These are phyloP conservation scores for Patagioenas fasciata DNA, from an alignment of 2,113 vertebrate genomes.

Conservation along the genomic window DNA sequence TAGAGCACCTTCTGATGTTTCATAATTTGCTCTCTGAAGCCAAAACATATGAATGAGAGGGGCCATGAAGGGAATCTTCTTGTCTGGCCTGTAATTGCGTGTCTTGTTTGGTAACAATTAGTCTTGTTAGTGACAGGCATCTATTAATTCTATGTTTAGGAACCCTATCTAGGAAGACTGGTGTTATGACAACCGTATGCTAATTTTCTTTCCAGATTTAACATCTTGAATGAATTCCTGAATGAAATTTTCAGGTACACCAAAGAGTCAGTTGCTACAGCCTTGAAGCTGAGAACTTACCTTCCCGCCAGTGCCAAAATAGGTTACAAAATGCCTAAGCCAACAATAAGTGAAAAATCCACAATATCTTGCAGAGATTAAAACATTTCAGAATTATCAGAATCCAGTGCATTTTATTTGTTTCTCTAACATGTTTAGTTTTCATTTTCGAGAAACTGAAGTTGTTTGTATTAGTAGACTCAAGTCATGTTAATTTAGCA, in stretches of 20 bases:
- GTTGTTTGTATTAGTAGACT: neutral
- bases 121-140: neutral
- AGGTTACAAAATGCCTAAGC: neutral
- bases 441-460: neutral
- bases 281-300: neutral
- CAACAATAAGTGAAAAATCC: neutral
- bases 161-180: neutral
- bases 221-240: neutral
- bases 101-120: constrained; percentile 5
- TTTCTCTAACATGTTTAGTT: neutral
- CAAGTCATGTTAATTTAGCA: neutral
- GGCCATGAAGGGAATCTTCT: neutral
- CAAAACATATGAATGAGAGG: neutral
- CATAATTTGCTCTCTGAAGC: neutral
- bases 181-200: constrained; percentile 15
- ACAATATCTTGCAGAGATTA: neutral
- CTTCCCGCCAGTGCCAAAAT: neutral
- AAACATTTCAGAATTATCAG: neutral
- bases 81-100: neutral
- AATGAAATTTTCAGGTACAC: neutral
- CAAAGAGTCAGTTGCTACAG: neutral
- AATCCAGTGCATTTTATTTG: neutral
- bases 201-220: constrained; percentile 10
- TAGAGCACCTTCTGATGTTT: neutral
- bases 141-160: neutral